phyloP scores from a whole-genome alignment of 1,140 invertebrate species.

The Ganaspis sp. region DNA sequence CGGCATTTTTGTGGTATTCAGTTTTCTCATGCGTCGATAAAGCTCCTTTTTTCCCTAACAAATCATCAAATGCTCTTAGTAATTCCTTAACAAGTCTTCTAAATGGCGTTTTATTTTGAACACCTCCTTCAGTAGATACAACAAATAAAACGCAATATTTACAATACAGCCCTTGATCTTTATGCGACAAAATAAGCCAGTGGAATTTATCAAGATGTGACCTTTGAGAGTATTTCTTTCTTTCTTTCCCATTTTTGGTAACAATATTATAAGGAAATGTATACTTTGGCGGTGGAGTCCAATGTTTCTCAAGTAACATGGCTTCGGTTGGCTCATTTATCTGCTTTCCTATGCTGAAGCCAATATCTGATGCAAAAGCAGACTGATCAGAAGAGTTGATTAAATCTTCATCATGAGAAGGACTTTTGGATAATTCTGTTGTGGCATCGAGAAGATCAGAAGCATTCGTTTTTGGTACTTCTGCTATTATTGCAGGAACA shows the following conservation, averaged over 20 bases:
- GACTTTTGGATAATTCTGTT: not conserved
- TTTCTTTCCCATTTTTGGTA: slow-evolving; percentile 38
- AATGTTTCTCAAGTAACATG: slow-evolving; percentile 40
- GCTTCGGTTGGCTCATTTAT: slow-evolving; percentile 31
- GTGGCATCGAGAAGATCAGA: not conserved
- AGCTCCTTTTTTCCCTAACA: slow-evolving; percentile 48
- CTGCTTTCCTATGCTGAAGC: slow-evolving; percentile 31
- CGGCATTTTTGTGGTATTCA: slow-evolving; percentile 51
- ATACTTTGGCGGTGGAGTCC: slow-evolving; percentile 39
- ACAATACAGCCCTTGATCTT: slow-evolving; percentile 44
- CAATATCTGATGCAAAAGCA: slow-evolving; percentile 37
- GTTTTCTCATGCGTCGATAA: slow-evolving; percentile 41
- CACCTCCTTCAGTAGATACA: slow-evolving; percentile 33
- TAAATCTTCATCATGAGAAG: not conserved
- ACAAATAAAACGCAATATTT: slow-evolving; percentile 56
- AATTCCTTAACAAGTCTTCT: slow-evolving; percentile 48
- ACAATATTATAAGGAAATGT: slow-evolving; percentile 40
- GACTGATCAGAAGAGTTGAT: not conserved
- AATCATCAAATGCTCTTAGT: slow-evolving; percentile 48
- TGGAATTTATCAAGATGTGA: slow-evolving; percentile 45
- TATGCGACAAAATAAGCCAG: slow-evolving; percentile 51
- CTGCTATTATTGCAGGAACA: too few species aligned
- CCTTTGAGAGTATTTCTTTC: slow-evolving; percentile 39
- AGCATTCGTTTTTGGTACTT: not conserved
- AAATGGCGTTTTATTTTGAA: slow-evolving; percentile 42